Evolutionary conservation across 1,140 invertebrate genomes (phyloP).

Genomic region (Platorchestia sp.): DNA sequence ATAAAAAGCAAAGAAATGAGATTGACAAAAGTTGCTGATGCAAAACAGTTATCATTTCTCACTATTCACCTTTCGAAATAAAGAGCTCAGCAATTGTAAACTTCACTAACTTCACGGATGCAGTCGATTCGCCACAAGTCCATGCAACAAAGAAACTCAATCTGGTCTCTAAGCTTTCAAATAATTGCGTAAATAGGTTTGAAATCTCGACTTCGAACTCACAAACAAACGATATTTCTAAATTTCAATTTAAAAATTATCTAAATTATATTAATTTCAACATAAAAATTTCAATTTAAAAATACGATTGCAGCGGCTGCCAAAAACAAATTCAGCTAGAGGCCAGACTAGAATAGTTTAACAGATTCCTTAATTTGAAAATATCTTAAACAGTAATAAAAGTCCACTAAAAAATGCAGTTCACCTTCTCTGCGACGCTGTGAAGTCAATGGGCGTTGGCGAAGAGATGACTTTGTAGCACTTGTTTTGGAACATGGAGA

Average conservation of each 20-base stretch:
- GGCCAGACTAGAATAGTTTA: background rate
- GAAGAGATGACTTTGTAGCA: slow-evolving; percentile 43
- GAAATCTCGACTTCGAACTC: too few relatives aligned
- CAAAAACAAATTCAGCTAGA: background rate
- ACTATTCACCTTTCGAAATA: background rate
- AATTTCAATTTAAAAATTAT: too few relatives aligned
- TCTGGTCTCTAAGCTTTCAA: too few relatives aligned
- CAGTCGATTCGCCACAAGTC: too few relatives aligned
- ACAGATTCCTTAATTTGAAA: background rate
- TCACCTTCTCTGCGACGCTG: slow-evolving; percentile 20
- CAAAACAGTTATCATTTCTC: background rate
- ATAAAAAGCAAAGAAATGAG: too few relatives aligned
- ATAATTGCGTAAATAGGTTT: too few relatives aligned
- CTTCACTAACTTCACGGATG: too few relatives aligned
- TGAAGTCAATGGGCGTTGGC: slow-evolving; percentile 41
- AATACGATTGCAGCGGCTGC: background rate
- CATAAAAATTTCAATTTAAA: too few relatives aligned
- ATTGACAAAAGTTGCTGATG: too few relatives aligned
- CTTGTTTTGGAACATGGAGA: slow-evolving; percentile 47
- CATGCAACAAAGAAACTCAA: background rate
- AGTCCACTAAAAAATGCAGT: background rate
- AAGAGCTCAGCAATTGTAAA: background rate
- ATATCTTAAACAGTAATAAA: background rate
- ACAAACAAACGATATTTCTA: too few relatives aligned
- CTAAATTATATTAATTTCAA: too few relatives aligned